Evolutionary conservation across 2,888 invertebrate species (phyloP), one percentile per base, ranked within the genome.

Genomic region (Ptilodon capucinus): DNA sequence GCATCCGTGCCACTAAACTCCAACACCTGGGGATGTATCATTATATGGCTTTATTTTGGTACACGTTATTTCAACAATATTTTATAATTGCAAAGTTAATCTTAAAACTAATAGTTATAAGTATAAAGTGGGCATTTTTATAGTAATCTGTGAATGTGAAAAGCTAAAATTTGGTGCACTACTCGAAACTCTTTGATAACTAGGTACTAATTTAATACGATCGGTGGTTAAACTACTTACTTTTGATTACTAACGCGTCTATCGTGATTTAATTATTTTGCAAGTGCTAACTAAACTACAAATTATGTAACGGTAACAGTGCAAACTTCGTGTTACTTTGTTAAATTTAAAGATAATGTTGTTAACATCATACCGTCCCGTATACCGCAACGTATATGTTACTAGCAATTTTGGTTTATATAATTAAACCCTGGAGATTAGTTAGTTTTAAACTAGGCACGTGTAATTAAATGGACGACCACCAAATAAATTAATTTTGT

Each of bases 1-100:
- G 78, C 86, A 84, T 84, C 78, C 80, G 85, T 71, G 74, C 79
- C 75, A 74, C 78, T 79, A 79, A 68, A 71, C 75, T 75, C 76
- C 78, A 72, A 76, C 81, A 84, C 84, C 84, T 85, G 64, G 40
- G 66, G 6, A 32, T 4, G n/a, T 13, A 8, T 14, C 13, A 5
- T 30, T 30, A 21, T 21, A 21, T 21, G 9, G 6, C 9, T 25
- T 25, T 25, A 25, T 6, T 25, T 25, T 8, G 5, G 30, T 30
- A 13, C 7, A 7, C 32, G 32, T 32, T 14, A 32, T 13, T 32
- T 32, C 13, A 13, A 32, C 32, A 7, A 6, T 32, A 13, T 8
- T 14, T 6, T 14, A 28, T 7, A 23, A 23, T 23, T 23, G 7
- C 23, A 2, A 1, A 23, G 7, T 23, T 23, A 0, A 23, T 23